These are phyloP conservation scores for Rhingia campestris DNA, from an alignment of 2,888 invertebrate genomes.

Conservation along the genomic window DNA sequence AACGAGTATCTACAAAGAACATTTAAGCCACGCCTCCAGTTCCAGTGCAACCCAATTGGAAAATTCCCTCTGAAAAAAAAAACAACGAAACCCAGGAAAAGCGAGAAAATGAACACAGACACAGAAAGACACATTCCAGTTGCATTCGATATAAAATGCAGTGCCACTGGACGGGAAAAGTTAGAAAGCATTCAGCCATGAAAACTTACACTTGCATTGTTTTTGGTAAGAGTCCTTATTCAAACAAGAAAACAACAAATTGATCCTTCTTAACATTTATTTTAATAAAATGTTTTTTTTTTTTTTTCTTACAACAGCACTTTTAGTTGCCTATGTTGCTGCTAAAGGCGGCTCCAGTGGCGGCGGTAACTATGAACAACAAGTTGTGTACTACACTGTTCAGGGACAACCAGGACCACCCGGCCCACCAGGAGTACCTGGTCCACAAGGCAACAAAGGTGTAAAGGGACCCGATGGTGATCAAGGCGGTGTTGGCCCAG, in stretches of 20 bases:
- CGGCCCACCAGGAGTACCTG: slow-evolving; percentile 73
- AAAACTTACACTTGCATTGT: slow-evolving; percentile 39
- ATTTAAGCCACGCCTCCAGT: neutral
- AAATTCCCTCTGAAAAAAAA: neutral
- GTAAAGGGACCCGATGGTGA: slow-evolving; percentile 75
- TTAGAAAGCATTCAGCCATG: slow-evolving; percentile 53
- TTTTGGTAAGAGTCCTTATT: slow-evolving; percentile 39
- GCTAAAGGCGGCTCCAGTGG: slow-evolving; percentile 10
- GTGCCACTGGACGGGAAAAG: neutral
- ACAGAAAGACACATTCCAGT: neutral
- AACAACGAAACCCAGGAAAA: neutral
- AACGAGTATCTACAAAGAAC: too few species aligned
- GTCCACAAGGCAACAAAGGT: slow-evolving; percentile 75
- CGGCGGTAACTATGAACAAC: neutral
- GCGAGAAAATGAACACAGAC: neutral
- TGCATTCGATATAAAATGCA: slow-evolving; percentile 54
- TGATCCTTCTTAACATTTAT: neutral
- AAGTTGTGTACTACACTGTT: slow-evolving; percentile 74
- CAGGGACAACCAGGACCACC: slow-evolving; percentile 76
- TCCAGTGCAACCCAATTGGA: neutral
- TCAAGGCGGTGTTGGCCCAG: slow-evolving; percentile 70
- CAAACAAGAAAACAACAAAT: neutral
- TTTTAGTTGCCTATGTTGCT: slow-evolving; percentile 36
- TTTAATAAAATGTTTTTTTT: neutral
- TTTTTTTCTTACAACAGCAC: slow-evolving; percentile 2